Evolutionary conservation across 2,797 vertebrate genomes (phyloP).

Genomic region (Luscinia megarhynchos): DNA sequence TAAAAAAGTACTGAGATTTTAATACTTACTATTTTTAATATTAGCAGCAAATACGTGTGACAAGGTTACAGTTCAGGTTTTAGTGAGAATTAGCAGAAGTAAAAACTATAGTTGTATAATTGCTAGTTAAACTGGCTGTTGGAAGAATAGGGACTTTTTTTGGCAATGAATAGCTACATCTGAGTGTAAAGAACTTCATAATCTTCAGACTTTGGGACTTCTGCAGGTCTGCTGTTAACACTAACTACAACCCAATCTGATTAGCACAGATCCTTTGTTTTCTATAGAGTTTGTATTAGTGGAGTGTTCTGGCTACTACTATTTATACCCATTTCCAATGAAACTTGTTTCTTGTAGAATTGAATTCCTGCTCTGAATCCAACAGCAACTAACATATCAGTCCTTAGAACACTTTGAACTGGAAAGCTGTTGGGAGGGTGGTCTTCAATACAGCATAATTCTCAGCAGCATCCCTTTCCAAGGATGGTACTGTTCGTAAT

Average conservation of each 20-base stretch:
- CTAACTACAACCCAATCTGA: neutral
- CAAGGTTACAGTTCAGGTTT: slow-evolving; percentile 11
- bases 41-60: neutral
- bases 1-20: slow-evolving; percentile 44
- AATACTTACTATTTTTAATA: slow-evolving; percentile 5
- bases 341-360: neutral
- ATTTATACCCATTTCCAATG: slow-evolving; percentile 5
- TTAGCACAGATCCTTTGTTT: neutral
- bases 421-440: slow-evolving; percentile 10
- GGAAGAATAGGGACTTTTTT: neutral
- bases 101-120: neutral
- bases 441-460: neutral
- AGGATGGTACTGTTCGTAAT: neutral
- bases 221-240: neutral
- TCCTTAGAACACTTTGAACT: neutral
- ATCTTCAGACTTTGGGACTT: neutral
- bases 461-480: neutral
- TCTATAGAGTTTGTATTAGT: neutral
- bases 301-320: neutral
- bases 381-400: neutral
- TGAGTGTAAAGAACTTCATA: neutral
- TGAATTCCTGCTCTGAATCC: slow-evolving; percentile 4
- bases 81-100: neutral
- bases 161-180: neutral
- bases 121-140: neutral